Evolutionary conservation across 2,113 vertebrate species (phyloP).

Genomic region (Thryonomys swinderianus): DNA sequence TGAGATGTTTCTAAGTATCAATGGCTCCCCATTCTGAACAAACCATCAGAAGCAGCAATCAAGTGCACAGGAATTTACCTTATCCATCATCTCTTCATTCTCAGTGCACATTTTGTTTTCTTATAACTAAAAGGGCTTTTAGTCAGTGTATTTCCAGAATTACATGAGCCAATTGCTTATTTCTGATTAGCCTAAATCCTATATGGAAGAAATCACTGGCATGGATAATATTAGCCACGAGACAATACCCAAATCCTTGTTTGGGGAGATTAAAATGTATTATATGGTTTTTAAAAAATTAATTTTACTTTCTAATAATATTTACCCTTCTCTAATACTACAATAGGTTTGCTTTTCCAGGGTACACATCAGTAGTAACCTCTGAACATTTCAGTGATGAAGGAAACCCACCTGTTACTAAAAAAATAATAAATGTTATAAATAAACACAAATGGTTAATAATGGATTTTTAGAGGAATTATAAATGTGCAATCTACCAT

Average conservation of each 20-base stretch:
- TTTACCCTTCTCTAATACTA: constrained; percentile 27
- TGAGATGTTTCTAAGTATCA: neutral
- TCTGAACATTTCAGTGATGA: constrained; percentile 27
- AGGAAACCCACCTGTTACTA: neutral
- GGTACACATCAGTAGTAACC: neutral
- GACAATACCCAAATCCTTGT: constrained; percentile 60
- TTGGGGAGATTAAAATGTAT: constrained; percentile 59
- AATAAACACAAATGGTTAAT: constrained; percentile 32
- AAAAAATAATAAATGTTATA: neutral
- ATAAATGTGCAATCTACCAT: constrained; percentile 13
- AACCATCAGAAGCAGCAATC: neutral
- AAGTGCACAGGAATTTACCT: too few species aligned
- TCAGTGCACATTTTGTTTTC: neutral
- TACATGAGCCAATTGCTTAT: constrained; percentile 17
- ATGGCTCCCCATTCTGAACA: neutral
- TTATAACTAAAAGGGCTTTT: constrained; percentile 23
- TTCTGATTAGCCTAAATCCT: constrained; percentile 44
- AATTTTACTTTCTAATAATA: constrained; percentile 50
- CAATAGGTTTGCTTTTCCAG: neutral
- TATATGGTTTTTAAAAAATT: constrained; percentile 51
- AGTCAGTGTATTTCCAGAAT: neutral
- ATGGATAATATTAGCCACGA: constrained; percentile 18
- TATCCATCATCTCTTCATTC: neutral
- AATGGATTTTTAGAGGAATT: neutral
- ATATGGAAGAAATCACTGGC: neutral